phyloP scores from a whole-genome alignment of 2,888 invertebrate species.

The Frankliniella intonsa region DNA sequence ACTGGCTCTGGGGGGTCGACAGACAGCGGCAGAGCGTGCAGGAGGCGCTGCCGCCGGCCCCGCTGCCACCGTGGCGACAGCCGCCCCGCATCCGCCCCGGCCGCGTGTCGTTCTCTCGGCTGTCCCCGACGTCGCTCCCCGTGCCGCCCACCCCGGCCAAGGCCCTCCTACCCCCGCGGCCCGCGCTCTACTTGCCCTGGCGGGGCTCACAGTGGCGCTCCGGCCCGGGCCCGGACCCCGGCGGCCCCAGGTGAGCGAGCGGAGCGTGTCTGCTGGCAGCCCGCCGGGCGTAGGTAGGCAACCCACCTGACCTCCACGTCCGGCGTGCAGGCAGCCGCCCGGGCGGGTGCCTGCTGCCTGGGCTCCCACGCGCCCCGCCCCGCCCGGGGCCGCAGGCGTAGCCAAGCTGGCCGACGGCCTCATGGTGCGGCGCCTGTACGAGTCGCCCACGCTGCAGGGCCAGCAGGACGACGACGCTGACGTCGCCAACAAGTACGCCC shows the following conservation, averaged over 20 bases:
- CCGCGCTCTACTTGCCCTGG: neutral
- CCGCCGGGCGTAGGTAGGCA: neutral
- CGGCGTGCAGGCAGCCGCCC: neutral
- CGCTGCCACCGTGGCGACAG: neutral
- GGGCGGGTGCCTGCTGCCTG: neutral
- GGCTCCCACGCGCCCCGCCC: neutral
- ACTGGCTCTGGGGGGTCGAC: neutral
- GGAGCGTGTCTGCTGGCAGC: neutral
- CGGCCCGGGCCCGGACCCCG: neutral
- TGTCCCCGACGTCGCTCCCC: neutral
- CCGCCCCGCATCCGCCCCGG: neutral
- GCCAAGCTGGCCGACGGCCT: neutral
- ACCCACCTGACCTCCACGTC: neutral
- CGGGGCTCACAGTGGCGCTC: neutral
- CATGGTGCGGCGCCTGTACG: slow-evolving; percentile 1
- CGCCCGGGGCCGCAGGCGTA: neutral
- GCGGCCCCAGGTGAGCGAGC: neutral
- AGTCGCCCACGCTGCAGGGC: neutral
- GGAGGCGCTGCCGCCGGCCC: neutral
- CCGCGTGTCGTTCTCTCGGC: neutral
- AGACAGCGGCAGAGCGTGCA: no score
- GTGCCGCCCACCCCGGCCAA: neutral
- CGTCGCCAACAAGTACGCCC: neutral
- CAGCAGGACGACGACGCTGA: neutral
- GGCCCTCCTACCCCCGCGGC: neutral